Conservation (phyloP, 2,888 invertebrate genomes). For the Pseudeuparius sepicola region DNA sequence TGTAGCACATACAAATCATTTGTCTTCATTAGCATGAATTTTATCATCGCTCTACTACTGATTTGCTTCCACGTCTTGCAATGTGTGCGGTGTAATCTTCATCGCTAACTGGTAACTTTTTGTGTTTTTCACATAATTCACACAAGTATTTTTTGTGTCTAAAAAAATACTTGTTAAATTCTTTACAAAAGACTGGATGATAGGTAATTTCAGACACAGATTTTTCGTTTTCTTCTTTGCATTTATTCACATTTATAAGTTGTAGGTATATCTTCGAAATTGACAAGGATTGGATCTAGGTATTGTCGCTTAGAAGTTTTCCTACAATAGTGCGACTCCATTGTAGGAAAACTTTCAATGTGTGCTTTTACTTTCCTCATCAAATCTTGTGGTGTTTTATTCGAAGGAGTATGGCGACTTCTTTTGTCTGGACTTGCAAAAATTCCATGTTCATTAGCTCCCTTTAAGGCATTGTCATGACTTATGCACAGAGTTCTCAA, state of each 20-base stretch:
- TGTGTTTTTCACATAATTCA: no score
- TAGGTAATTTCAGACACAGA: slow-evolving; percentile 18
- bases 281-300: slow-evolving; percentile 17
- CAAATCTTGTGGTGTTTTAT: slow-evolving; percentile 6
- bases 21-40: no score
- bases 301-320: slow-evolving; percentile 18
- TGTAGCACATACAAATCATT: slow-evolving; percentile 21
- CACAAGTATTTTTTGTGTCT: slow-evolving; percentile 23
- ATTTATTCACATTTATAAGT: slow-evolving; percentile 18
- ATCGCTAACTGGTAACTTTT: no score
- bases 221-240: slow-evolving; percentile 14
- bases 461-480: slow-evolving; percentile 8
- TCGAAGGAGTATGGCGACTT: background rate
- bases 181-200: slow-evolving; percentile 16
- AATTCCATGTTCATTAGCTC: slow-evolving; percentile 4
- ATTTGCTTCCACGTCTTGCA: slow-evolving; percentile 21
- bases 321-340: slow-evolving; percentile 8
- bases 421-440: slow-evolving; percentile 4
- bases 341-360: slow-evolving; percentile 10
- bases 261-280: slow-evolving; percentile 24
- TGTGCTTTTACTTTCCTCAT: slow-evolving; percentile 3
- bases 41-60: no score
- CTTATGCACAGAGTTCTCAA: slow-evolving; percentile 13
- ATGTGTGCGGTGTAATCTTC: slow-evolving; percentile 22
- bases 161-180: slow-evolving; percentile 20